phyloP scores from a whole-genome alignment of 2,888 invertebrate genomes.

The Gerris lacustris region DNA sequence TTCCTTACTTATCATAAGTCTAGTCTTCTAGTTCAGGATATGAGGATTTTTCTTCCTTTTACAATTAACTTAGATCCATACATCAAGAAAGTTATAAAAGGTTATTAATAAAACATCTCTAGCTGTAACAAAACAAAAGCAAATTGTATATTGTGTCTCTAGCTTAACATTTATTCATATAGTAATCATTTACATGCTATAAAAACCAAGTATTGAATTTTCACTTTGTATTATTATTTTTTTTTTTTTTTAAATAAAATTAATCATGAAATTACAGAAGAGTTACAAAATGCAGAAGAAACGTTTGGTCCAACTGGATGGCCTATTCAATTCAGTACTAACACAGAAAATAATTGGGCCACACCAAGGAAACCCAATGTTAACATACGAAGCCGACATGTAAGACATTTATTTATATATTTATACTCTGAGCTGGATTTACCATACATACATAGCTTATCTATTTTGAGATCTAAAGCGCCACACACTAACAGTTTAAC shows the following conservation, averaged over 20 bases:
- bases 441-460: no score
- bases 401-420: background rate
- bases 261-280: conserved; percentile 42
- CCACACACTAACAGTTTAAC: no score
- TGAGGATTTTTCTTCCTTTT: conserved; percentile 92
- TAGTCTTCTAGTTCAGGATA: conserved; percentile 70
- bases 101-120: conserved; percentile 38
- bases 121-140: no score
- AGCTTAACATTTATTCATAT: no score
- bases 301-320: conserved; percentile 22
- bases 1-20: conserved; percentile 80
- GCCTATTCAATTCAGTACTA: background rate
- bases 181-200: no score
- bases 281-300: conserved; percentile 56
- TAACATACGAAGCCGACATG: background rate
- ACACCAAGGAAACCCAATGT: background rate
- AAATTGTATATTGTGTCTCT: no score
- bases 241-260: no score
- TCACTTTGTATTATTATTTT: no score
- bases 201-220: no score
- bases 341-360: background rate
- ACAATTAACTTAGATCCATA: conserved; percentile 98
- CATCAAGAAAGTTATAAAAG: conserved; percentile 91
- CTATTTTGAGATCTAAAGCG: no score
- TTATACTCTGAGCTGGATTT: no score